Conservation (phyloP, 2,113 vertebrate species). For the Miniopterus natalensis region DNA sequence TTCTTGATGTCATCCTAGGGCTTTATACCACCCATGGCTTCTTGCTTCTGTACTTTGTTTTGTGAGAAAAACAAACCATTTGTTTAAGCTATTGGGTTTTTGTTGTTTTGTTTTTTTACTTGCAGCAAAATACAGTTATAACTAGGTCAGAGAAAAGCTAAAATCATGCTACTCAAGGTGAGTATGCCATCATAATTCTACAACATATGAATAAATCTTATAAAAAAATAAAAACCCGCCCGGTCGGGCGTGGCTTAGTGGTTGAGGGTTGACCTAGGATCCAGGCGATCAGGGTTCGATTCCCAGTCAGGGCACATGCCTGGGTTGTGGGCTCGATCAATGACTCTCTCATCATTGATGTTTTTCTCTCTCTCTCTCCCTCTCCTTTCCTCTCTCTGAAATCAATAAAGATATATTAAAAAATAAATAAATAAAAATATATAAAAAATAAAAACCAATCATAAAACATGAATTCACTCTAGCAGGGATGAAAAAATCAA, state of each 20-base stretch:
- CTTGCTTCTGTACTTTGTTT: background rate
- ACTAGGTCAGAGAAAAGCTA: background rate
- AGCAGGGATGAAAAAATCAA: background rate
- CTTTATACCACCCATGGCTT: background rate
- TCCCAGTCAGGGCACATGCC: too few species aligned
- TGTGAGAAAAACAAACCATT: background rate
- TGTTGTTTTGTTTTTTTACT: background rate
- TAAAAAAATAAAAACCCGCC: background rate
- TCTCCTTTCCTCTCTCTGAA: too few species aligned
- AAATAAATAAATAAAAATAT: too few species aligned
- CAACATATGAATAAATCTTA: background rate
- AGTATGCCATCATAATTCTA: background rate
- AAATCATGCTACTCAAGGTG: background rate
- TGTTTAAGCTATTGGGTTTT: background rate
- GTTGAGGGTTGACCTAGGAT: too few species aligned
- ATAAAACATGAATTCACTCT: background rate
- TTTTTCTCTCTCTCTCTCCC: too few species aligned
- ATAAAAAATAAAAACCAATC: background rate
- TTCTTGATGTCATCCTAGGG: background rate
- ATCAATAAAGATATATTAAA: too few species aligned
- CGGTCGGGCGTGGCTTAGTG: too few species aligned
- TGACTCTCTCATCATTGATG: too few species aligned
- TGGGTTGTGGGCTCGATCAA: too few species aligned
- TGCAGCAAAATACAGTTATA: background rate
- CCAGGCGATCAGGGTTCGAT: too few species aligned